phyloP scores from a whole-genome alignment of 1,140 invertebrate genomes.

The Wasmannia auropunctata region DNA sequence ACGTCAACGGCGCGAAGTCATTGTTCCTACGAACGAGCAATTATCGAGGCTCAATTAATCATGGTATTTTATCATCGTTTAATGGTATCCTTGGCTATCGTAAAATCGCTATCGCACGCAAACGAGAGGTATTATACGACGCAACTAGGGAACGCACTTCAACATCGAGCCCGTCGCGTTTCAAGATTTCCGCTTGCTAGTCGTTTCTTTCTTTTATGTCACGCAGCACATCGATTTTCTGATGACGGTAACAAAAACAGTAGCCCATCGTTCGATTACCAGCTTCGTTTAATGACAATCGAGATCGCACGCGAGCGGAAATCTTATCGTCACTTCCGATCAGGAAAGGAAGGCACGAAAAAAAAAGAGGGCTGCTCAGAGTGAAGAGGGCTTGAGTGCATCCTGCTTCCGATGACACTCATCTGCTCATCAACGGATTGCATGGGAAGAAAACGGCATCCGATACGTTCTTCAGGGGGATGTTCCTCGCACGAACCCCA shows the following conservation, averaged over 20 bases:
- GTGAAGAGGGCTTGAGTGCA: constrained; percentile 24
- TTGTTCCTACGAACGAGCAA: neutral
- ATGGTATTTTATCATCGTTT: constrained; percentile 22
- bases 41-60: constrained; percentile 46
- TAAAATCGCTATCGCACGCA: constrained; percentile 15
- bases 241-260: neutral
- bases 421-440: constrained; percentile 49
- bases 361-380: neutral
- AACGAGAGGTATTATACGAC: neutral
- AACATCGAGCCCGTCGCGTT: neutral
- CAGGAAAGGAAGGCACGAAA: constrained; percentile 54
- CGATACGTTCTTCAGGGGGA: constrained; percentile 49
- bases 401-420: constrained; percentile 69
- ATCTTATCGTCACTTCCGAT: constrained; percentile 78
- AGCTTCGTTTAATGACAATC: constrained; percentile 50
- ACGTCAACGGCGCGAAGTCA: neutral
- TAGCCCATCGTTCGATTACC: constrained; percentile 15
- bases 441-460: constrained; percentile 69
- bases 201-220: constrained; percentile 7
- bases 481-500: constrained; percentile 10
- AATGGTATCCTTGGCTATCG: neutral
- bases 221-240: constrained; percentile 6
- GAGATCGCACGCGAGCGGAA: constrained; percentile 68
- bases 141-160: neutral
- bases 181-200: constrained; percentile 41